Evolutionary conservation across 2,888 invertebrate species (phyloP), one percentile per base, ranked within the genome.

Genomic region (Cheilosia variabilis): DNA sequence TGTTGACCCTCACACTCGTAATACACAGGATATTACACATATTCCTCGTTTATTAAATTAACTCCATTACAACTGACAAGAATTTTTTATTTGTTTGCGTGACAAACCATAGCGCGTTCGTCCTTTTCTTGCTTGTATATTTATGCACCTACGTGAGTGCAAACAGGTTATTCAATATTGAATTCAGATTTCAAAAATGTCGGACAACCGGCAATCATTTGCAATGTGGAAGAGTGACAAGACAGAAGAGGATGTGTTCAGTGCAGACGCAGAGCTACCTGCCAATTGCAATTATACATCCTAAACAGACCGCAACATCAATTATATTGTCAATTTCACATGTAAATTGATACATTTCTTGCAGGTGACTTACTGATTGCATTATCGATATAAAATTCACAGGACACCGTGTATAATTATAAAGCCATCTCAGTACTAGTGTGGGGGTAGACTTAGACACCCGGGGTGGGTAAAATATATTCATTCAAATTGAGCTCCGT

Each of bases 281-380:
- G 6, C 43, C n/a, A 31, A 66, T 66, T 73, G 73, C 73, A 75
- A 73, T 75, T 68, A 66, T 68, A 72, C 24, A 27, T 34, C 31
- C 24, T 63, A 31, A 41, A 52, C 27, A 43, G n/a, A 71, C 84
- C 80, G 24, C 76, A 80, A 22, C 66, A 80, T 76, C 84, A 86
- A 86, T 86, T 86, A 86, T 50, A 60, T 47, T 86, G 84, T 86
- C 84, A 86, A 76, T 72, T 86, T 45, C 76, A 80, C 53, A 71
- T 80, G 84, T 52, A 86, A 79, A 76, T 80, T 76, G 84, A 86
- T 72, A 71, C 69, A 80, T 86, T 86, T 50, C 71, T 66, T 50
- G 80, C 84, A 80, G 84, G 84, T 86, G 80, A 86, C 84, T 86
- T 86, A 75, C 79, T 76, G 80, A 86, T 76, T 86, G 84, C 80